A percentile compares a stretch with the other conserved stretches of the same genome.
These are phyloP conservation scores for Cyphomyrus plagiostoma DNA, from an alignment of 2,113 vertebrate species.

Conservation along the genomic window DNA sequence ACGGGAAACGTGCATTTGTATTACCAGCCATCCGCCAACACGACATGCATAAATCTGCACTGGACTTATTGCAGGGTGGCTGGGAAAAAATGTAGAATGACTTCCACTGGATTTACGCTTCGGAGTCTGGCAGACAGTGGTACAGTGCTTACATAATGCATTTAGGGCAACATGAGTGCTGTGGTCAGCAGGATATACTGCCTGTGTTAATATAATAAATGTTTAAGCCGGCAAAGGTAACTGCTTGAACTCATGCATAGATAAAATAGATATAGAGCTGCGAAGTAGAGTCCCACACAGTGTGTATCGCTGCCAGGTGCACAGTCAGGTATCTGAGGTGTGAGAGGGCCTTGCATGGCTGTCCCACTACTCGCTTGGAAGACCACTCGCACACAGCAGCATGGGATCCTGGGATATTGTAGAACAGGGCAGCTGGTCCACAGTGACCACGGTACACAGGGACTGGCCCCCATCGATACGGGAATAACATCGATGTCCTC, in stretches of 20 bases:
- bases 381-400: background rate
- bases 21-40: background rate
- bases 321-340: background rate
- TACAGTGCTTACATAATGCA: background rate
- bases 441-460: slow-evolving; percentile 18
- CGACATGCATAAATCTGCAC: background rate
- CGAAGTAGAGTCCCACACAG: background rate
- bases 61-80: slow-evolving; percentile 22
- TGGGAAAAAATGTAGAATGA: background rate
- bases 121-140: background rate
- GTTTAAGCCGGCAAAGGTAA: background rate
- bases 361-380: background rate
- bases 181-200: background rate
- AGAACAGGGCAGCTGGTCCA: slow-evolving; percentile 13
- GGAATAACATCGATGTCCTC: slow-evolving; percentile 20
- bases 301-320: background rate
- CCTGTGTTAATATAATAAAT: background rate
- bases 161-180: slow-evolving; percentile 10
- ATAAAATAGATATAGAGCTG: background rate
- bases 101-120: background rate
- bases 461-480: background rate
- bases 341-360: background rate
- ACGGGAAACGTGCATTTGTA: background rate
- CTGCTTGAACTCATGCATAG: background rate
- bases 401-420: slow-evolving; percentile 21